Conservation (phyloP, 2,888 invertebrate species). For the Calephelis perditalis region DNA sequence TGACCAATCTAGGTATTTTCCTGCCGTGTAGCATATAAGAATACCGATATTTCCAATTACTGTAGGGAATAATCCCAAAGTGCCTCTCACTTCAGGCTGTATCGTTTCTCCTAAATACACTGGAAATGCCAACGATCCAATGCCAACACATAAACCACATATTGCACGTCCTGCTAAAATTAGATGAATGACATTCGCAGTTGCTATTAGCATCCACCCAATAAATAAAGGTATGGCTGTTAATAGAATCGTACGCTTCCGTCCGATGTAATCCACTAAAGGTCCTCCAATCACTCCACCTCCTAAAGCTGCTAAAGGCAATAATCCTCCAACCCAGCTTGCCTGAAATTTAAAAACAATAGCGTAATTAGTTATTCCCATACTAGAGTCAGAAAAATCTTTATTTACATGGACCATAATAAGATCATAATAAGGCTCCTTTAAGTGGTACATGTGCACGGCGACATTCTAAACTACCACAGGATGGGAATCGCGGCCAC, state of each 20-base stretch:
- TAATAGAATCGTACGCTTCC: conserved; percentile 87
- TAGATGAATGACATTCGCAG: conserved; percentile 83
- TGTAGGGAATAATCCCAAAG: conserved; percentile 91
- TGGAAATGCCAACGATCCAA: conserved; percentile 91
- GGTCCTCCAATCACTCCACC: conserved; percentile 92
- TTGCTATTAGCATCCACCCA: conserved; percentile 90
- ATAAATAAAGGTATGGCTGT: conserved; percentile 89
- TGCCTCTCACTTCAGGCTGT: conserved; percentile 94
- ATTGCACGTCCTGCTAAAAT: conserved; percentile 88
- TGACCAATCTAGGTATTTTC: conserved; percentile 90
- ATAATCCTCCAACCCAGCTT: conserved; percentile 92
- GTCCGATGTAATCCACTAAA: conserved; percentile 90
- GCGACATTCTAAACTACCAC: no score
- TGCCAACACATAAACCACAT: conserved; percentile 92
- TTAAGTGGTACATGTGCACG: no score
- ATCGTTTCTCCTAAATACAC: conserved; percentile 96
- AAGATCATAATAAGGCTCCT: no score
- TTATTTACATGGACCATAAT: no score
- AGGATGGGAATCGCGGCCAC: no score
- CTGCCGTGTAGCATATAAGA: conserved; percentile 87
- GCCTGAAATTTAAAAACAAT: conserved; percentile 67
- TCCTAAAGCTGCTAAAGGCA: conserved; percentile 91
- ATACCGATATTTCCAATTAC: conserved; percentile 93
- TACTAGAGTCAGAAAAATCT: no score
- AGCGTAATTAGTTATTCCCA: no score